Evolutionary conservation across 1,140 invertebrate species (phyloP), one percentile per base, ranked within the genome.

Genomic region (Wiebesia pumilae): DNA sequence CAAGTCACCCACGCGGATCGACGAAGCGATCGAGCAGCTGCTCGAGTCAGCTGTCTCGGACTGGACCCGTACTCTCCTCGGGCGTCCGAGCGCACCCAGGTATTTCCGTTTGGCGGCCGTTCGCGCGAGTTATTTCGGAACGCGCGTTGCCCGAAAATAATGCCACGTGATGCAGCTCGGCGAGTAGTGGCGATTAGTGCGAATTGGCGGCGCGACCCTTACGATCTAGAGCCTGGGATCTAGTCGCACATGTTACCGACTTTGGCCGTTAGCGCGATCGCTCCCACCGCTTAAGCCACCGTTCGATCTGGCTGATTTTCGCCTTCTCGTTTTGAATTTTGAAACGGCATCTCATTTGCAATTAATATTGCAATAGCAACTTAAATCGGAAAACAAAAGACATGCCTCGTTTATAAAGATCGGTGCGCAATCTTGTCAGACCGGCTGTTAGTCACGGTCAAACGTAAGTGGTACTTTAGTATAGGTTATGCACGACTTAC

Each of bases 161-260:
- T 85, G 77, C 75, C 54, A 79, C 83, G 83, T 65, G 80, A 84
- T 16, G 51, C 2, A 14, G 51, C 19, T 47, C 43, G 43, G 43
- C 12, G n/a, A n/a, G 43, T 12, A 47, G 43, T 54, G 51, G 51
- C 51, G 51, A n/a, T n/a, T n/a, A n/a, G n/a, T 69, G 43, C 43
- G 43, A 62, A 4, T 7, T 27, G 58, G 24, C 58, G 90, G 21
- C 0, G 90, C 47, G 89, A 92, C 86, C 88, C 90, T 86, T 88
- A 90, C 84, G 89, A 90, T 62, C 58, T 62, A 62, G 58, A 62
- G 1, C 27, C 24, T 62, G 2, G 51, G n/a, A n/a, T n/a, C 12
- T 47, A 7, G 51, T 16, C 27, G 58, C 58, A 4, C 58, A 62
- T 47, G 6, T 47, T 47, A 62, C 24, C 58, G 58, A 62, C 24